Base-by-base conservation (phyloP, 30 jellyfish, hydroid and myxozoan species). In the Calvadosia cruxmelitensis region DNA sequence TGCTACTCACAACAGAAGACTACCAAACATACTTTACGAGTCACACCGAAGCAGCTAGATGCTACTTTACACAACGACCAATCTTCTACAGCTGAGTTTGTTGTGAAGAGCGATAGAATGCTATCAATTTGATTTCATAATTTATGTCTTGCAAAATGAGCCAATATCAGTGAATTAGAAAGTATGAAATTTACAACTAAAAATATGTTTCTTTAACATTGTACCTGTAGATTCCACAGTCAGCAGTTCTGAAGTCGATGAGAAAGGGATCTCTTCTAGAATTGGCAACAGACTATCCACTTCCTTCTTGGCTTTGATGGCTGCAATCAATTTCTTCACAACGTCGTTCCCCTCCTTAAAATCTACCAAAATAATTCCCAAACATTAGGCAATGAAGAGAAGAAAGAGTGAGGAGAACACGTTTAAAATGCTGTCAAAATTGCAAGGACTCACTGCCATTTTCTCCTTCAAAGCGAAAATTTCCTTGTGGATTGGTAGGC, bases 401-500 rank as follows among this genome's bases (percentile, higher is more conserved):
- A 42, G 57, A 42, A 20, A 42, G 20, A 5, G 15, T 5, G 57
- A 42, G 57, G 15, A 42, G 57, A 42, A 42, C 10, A 42, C n/a
- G n/a, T n/a, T n/a, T n/a, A n/a, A n/a, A n/a, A n/a, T n/a, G n/a
- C n/a, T 42, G 10, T 5, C 57, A 42, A 42, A 42, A 5, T 42
- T 5, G 15, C 20, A 5, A 63, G 20, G 23, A 78, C 78, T 52
- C 52, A 79, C 94, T 75, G 68, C 72, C 65, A 25, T 87, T 92
- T 2, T 72, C 84, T 24, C 71, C 74, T 50, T 89, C 98, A 53
- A 64, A 89, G 67, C 95, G 64, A 70, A 89, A 89, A 72, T 53
- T 70, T 33, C 95, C 98, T 42, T 75, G 93, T 26, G 95, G 88
- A 30, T 86, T 68, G 29, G 68, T 42, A 1, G 95, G 94, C 65